These are phyloP conservation scores for Dicyrtomina minuta DNA, from an alignment of 2,888 invertebrate species.

Conservation along the genomic window DNA sequence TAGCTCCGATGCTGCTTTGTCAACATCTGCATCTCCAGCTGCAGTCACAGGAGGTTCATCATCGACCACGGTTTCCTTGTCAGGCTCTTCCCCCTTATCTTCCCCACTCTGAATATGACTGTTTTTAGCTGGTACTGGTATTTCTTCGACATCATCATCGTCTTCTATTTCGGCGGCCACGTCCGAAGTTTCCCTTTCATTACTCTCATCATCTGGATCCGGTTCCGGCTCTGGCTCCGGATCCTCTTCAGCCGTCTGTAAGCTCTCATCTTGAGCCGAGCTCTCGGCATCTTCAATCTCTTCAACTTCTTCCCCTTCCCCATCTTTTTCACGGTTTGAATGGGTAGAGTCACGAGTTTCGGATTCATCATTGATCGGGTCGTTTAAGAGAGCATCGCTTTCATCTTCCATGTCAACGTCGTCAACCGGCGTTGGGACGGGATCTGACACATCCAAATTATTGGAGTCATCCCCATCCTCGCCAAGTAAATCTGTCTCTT, in stretches of 20 bases:
- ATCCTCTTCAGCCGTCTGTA: slow-evolving; percentile 51
- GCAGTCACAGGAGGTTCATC: neutral
- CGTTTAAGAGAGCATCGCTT: slow-evolving; percentile 4
- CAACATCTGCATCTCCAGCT: neutral
- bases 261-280: slow-evolving; percentile 48
- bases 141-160: neutral
- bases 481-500: neutral
- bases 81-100: neutral
- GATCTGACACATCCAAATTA: neutral
- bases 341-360: neutral
- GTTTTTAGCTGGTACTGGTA: neutral
- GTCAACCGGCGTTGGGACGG: neutral
- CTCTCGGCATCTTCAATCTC: slow-evolving; percentile 52
- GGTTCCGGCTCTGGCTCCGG: slow-evolving; percentile 38
- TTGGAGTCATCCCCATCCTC: neutral
- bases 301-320: slow-evolving; percentile 53
- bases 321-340: slow-evolving; percentile 44
- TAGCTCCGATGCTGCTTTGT: slow-evolving; percentile 29
- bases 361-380: slow-evolving; percentile 16
- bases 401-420: neutral
- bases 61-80: neutral
- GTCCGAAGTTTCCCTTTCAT: slow-evolving; percentile 55
- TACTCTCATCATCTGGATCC: slow-evolving; percentile 49
- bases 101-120: neutral
- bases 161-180: slow-evolving; percentile 52